A percentile compares a stretch with the other conserved stretches of the same genome.
Evolutionary conservation across 64 coral and sea anemone species (phyloP).

Genomic region (Porites lutea): DNA sequence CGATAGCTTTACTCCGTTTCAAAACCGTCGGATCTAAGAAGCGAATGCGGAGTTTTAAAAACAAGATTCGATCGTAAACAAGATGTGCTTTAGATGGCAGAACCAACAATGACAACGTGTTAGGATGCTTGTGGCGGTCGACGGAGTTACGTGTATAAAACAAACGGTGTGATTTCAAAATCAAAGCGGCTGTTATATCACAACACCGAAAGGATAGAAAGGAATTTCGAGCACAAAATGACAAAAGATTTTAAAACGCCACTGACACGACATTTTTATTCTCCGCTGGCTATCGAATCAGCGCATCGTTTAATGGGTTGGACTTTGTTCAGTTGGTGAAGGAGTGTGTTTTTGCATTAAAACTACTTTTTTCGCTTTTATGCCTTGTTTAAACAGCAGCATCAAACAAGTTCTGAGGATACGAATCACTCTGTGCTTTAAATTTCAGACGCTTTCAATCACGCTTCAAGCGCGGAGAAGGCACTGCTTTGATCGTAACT

Average conservation of each 20-base stretch:
- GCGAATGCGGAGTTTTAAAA: background rate
- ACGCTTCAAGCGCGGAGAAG: background rate
- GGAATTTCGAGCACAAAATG: background rate
- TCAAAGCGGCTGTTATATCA: background rate
- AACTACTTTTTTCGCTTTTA: constrained; percentile 20
- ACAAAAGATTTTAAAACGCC: background rate
- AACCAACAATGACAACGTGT: background rate
- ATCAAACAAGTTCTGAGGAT: background rate
- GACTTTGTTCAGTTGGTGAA: constrained; percentile 1
- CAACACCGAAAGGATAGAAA: background rate
- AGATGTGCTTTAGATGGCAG: background rate
- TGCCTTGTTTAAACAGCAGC: constrained; percentile 27
- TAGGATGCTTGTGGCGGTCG: background rate
- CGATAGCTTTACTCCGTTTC: background rate
- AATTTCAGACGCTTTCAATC: background rate
- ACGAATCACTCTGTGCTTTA: background rate
- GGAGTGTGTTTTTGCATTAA: constrained; percentile 11
- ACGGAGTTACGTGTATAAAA: too few species aligned
- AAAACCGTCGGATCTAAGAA: background rate
- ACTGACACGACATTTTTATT: background rate
- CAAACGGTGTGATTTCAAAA: background rate
- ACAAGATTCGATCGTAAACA: background rate
- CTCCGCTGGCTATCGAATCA: background rate
- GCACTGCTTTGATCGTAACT: background rate
- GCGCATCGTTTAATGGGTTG: background rate